phyloP scores from a whole-genome alignment of 2,888 invertebrate genomes.

The Merodon equestris region DNA sequence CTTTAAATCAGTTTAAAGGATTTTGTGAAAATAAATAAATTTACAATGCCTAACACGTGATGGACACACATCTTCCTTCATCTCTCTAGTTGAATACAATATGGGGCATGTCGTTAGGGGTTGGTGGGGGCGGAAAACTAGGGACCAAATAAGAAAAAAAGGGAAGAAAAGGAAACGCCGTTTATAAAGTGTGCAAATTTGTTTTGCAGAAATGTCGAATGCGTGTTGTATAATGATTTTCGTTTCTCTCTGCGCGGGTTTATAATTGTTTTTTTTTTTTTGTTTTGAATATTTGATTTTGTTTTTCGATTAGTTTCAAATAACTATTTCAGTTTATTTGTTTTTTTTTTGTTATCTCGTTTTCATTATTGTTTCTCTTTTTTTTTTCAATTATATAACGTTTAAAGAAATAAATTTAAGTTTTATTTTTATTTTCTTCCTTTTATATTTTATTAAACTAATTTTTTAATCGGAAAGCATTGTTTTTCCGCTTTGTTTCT shows the following conservation, averaged over 20 bases:
- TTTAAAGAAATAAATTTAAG: conserved; percentile 64
- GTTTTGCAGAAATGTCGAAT: conserved; percentile 57
- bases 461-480: conserved; percentile 75
- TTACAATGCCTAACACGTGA: conserved; percentile 56
- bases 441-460: conserved; percentile 35
- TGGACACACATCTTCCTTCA: conserved; percentile 4
- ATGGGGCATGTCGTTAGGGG: no score
- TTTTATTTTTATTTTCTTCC: conserved; percentile 38
- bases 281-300: conserved; percentile 25
- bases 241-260: conserved; percentile 51
- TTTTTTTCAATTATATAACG: conserved; percentile 57
- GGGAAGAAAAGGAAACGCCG: conserved; percentile 25
- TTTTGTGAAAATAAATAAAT: conserved; percentile 61
- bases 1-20: conserved; percentile 54
- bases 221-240: conserved; percentile 48
- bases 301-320: conserved; percentile 55
- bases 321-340: conserved; percentile 45
- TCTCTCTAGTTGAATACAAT: conserved; percentile 32
- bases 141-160: neutral
- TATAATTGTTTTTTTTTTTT: conserved; percentile 18
- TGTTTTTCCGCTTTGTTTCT: conserved; percentile 76
- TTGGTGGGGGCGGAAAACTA: conserved; percentile 22
- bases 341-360: conserved; percentile 24
- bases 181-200: conserved; percentile 51
- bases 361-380: conserved; percentile 37